phyloP scores from a whole-genome alignment of 2,797 vertebrate genomes.

The Selene dorsalis region DNA sequence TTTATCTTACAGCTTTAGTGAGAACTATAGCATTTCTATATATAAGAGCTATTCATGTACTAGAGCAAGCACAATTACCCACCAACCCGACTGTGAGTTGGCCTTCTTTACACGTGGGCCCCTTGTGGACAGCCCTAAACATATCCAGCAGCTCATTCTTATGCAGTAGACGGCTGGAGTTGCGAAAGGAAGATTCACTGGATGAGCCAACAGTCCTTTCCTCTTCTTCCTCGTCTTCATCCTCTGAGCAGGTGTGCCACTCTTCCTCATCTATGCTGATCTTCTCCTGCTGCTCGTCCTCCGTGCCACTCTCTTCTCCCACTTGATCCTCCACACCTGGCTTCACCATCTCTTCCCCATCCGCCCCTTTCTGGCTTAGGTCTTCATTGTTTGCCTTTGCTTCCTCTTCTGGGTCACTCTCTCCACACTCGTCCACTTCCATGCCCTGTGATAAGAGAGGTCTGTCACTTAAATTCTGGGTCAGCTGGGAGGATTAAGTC shows the following conservation, averaged over 20 bases:
- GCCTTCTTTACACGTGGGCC: conserved; percentile 85
- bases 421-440: conserved; percentile 58
- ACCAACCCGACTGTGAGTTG: conserved; percentile 95
- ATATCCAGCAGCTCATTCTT: conserved; percentile 90
- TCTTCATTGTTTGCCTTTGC: conserved; percentile 43
- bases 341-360: conserved; percentile 42
- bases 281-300: conserved; percentile 74
- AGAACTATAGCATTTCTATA: not conserved
- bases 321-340: conserved; percentile 52
- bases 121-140: conserved; percentile 86
- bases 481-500: not conserved
- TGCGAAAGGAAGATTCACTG: conserved; percentile 69
- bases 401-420: conserved; percentile 76
- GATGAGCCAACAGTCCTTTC: conserved; percentile 38
- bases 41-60: not conserved
- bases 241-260: conserved; percentile 85
- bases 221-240: conserved; percentile 67
- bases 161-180: conserved; percentile 90
- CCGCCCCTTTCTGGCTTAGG: not conserved
- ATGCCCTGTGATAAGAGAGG: conserved; percentile 78
- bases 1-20: not conserved
- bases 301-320: conserved; percentile 70
- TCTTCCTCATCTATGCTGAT: conserved; percentile 81
- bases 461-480: not conserved
- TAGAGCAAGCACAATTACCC: conserved; percentile 47